These are phyloP conservation scores for Dicentrarchus labrax DNA, from an alignment of 2,113 vertebrate genomes.

Conservation along the genomic window DNA sequence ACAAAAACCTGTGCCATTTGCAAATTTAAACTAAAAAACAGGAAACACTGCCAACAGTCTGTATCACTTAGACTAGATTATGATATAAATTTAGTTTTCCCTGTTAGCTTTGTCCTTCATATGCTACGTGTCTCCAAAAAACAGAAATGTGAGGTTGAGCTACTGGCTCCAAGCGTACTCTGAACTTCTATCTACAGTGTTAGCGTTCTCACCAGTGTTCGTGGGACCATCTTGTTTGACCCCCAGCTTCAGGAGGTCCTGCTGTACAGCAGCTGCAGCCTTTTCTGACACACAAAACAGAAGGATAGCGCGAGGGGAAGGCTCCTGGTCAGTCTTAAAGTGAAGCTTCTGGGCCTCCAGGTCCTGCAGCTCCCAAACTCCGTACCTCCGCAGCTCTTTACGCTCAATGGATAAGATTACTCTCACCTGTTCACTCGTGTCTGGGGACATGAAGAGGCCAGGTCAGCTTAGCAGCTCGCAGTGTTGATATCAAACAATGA, in stretches of 20 bases:
- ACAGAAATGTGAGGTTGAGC: background rate
- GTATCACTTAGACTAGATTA: too few relatives aligned
- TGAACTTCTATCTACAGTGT: background rate
- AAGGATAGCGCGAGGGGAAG: slow-evolving; percentile 71
- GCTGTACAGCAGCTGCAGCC: slow-evolving; percentile 82
- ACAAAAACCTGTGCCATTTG: background rate
- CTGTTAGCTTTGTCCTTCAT: background rate
- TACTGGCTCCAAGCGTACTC: background rate
- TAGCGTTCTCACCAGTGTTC: slow-evolving; percentile 55
- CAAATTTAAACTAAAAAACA: slow-evolving; percentile 1
- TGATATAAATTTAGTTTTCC: too few relatives aligned
- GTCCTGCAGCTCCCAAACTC: slow-evolving; percentile 74
- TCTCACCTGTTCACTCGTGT: slow-evolving; percentile 5
- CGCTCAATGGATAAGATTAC: slow-evolving; percentile 56
- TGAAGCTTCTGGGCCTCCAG: slow-evolving; percentile 32
- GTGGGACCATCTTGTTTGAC: background rate
- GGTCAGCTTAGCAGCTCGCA: background rate
- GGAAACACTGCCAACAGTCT: background rate
- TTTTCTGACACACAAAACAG: slow-evolving; percentile 87
- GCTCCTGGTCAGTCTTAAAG: background rate
- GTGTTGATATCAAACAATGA: too few relatives aligned
- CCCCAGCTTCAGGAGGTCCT: slow-evolving; percentile 51
- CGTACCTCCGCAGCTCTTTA: slow-evolving; percentile 71
- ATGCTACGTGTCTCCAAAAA: background rate
- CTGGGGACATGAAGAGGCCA: slow-evolving; percentile 31